These are phyloP conservation scores for Lethenteron camtschaticum DNA, from an alignment of 2,113 vertebrate genomes.

Conservation along the genomic window DNA sequence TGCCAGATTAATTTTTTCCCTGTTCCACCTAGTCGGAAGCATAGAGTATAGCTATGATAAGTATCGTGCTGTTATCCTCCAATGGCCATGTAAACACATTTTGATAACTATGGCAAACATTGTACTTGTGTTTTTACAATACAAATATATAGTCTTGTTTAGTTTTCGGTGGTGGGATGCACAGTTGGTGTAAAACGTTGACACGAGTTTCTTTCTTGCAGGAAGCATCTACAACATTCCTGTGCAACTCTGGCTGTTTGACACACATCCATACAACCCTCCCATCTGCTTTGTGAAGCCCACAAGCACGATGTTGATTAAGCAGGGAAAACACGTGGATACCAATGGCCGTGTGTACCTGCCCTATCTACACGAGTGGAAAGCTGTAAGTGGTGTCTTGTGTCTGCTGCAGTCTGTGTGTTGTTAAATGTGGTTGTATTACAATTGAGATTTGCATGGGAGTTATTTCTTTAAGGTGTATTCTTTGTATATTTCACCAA, in stretches of 20 bases:
- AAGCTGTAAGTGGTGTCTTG: conserved; percentile 45
- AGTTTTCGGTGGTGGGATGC: too few relatives aligned
- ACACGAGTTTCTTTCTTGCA: conserved; percentile 13
- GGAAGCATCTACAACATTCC: conserved; percentile 93
- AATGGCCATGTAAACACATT: too few relatives aligned
- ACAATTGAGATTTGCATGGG: conserved; percentile 1
- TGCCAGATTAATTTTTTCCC: too few relatives aligned
- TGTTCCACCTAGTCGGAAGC: too few relatives aligned
- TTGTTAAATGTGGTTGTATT: not conserved
- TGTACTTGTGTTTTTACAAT: too few relatives aligned
- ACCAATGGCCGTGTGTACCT: conserved; percentile 95
- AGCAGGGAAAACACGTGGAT: conserved; percentile 94
- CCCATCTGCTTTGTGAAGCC: conserved; percentile 98
- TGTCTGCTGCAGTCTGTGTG: accelerated
- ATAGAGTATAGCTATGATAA: too few relatives aligned
- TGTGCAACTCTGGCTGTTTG: conserved; percentile 82
- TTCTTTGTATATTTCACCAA: not conserved
- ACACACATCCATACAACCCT: conserved; percentile 88
- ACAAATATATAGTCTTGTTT: too few relatives aligned
- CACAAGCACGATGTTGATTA: conserved; percentile 95
- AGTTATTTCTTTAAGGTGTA: conserved; percentile 4
- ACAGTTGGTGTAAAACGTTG: too few relatives aligned
- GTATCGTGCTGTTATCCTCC: too few relatives aligned
- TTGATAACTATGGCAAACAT: too few relatives aligned
- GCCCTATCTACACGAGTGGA: conserved; percentile 94